Evolutionary conservation across 2,797 vertebrate species (phyloP), one percentile per base, ranked within the genome.

Genomic region (Buceros bicornis): DNA sequence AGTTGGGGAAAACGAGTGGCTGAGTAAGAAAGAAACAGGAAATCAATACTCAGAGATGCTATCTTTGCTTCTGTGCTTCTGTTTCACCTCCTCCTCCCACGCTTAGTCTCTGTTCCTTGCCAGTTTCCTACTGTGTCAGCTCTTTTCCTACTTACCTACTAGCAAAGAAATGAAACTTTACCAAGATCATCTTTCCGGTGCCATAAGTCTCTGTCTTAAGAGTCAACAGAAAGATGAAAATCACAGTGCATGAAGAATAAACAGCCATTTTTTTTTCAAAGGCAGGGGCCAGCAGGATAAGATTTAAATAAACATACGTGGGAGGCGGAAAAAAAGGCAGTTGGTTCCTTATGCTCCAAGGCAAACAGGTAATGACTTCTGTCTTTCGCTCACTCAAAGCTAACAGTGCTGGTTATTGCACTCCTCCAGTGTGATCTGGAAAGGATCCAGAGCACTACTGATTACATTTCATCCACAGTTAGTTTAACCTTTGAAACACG

Each of bases 401-500:
- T 94, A 96, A 94, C 95, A 94, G 54, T 91, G 78, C 91, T 85
- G 72, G 72, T 72, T 94, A 95, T 84, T 96, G 94, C 93, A 86
- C 74, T 93, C 96, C 76, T 95, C 90, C 85, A 97, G 91, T 62
- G 91, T 81, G 92, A 92, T 96, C 86, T 97, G 96, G 95, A 97
- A 96, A 97, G 88, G 92, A 96, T 96, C 92, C 95, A 97, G 96
- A 5, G n/a, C 85, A 92, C 87, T 90, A 95, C 92, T 95, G 94
- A 96, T 96, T 97, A 97, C 95, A 95, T 95, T 97, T 98, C 97
- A 93, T 87, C 97, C 93, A 60, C 90, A 96, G 97, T 97, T 98
- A 97, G 97, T 95, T 98, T 98, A 98, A 98, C 97, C 97, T 98
- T 98, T 98, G 97, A 98, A 98, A 98, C 92, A 93, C 87, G 97